Base-by-base conservation (phyloP, 2,113 vertebrate species). In the Acrocephalus kingi region DNA sequence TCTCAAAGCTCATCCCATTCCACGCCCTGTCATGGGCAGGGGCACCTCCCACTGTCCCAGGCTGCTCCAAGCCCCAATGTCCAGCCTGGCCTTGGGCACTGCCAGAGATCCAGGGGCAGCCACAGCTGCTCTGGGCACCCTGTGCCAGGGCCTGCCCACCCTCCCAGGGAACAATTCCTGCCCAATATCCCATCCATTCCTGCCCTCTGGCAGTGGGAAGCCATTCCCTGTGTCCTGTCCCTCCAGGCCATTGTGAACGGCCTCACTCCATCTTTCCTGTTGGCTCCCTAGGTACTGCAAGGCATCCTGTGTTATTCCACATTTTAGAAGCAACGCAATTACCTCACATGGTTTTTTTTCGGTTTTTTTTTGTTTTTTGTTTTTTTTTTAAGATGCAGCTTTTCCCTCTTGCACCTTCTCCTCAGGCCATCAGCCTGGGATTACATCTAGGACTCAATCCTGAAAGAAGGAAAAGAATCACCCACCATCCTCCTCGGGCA, bases 1-100 rank as follows among this genome's bases (percentile, higher is more conserved):
- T 6, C 7, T 69, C 6, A 35, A 49, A 48, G 1, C 2, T 0
- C 55, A 55, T 4, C 24, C 1, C 0, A 2, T 41, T 0, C 13
- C 55, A 22, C 3, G 20, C 43, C 35, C 24, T 31, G 46, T 16
- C 55, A 35, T 7, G 17, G 17, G 12, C 78, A 89, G 54, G 62
- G 69, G 62, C 62, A 7, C 17, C 41, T 90, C 1, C 55, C n/a
- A 68, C 71, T 15, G 13, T 30, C 39, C 87, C 87, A 83, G 71
- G 39, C 2, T 48, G n/a, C 20, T 55, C 78, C 75, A 0, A 58
- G 7, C 21, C 66, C 58, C 37, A 39, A 39, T 2, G 0, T 16
- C 69, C 52, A 61, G 0, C 55, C 79, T 69, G 63, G 24, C 48
- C 63, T 76, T 9, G 71, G 55, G 0, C 71, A 62, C 39, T 83